Evolutionary conservation across 2,888 invertebrate genomes (phyloP), one percentile per base, ranked within the genome.

Genomic region (Ornithoptera alexandrae): DNA sequence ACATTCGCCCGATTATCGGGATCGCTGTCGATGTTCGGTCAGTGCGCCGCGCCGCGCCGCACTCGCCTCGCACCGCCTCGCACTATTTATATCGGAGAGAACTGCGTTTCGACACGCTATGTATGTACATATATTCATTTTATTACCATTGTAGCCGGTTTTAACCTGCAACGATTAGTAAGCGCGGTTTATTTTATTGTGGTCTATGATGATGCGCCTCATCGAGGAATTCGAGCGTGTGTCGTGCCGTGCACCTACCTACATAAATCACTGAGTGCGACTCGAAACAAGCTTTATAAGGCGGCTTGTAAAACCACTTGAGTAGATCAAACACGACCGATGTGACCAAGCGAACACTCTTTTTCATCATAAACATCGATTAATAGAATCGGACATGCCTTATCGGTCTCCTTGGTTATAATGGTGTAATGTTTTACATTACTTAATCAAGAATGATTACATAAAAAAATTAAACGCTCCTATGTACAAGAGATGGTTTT

Each of bases 101-200:
- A 86, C 85, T 79, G 82, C 85, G 83, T 86, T 87, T 89, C 87
- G 86, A 88, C 90, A 89, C 88, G 86, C 87, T 84, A 85, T 82
- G 84, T 89, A 84, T 86, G 83, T 85, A 83, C 81, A 82, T 87
- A 85, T 86, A 85, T 89, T 88, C 87, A 90, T 88, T 90, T 90
- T 90, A 91, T 89, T 88, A 89, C 90, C 86, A 90, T 91, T 88
- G 87, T 86, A 89, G 89, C 89, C 88, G 89, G 89, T 90, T 90
- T 88, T 86, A 88, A 87, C 87, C 85, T 84, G 85, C 84, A 81
- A 83, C 86, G 85, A 88, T 89, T 88, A 88, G 88, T 88, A 84
- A 84, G 81, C 87, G 81, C 81, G 84, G 85, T 81, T 84, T 86
- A 86, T 87, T 86, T 87, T 85, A 87, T 84, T 87, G 84, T 85